phyloP scores from a whole-genome alignment of 2,113 vertebrate species.

The Microcebus murinus region DNA sequence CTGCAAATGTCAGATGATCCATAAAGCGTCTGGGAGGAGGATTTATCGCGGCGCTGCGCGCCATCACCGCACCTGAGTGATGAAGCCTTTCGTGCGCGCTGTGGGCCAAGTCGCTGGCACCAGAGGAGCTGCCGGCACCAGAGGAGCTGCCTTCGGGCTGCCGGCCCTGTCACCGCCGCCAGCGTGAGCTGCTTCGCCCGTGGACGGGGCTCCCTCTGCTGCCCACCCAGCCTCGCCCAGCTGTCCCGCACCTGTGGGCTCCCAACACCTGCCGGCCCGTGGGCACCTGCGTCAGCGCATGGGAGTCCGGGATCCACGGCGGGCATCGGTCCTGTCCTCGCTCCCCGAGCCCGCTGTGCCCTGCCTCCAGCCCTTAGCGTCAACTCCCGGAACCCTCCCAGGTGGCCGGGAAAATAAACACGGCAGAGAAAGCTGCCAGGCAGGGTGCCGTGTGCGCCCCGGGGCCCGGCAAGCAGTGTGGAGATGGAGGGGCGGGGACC shows the following conservation, averaged over 20 bases:
- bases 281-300: background rate
- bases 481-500: background rate
- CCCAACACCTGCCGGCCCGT: accelerated
- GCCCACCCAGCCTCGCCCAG: background rate
- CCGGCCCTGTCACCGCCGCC: slow-evolving; percentile 34
- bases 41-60: slow-evolving; percentile 53
- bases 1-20: slow-evolving; percentile 82
- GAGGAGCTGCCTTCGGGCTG: slow-evolving; percentile 52
- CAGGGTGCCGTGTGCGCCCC: background rate
- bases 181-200: accelerated
- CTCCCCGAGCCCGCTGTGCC: background rate
- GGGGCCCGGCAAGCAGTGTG: background rate
- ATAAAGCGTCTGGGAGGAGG: slow-evolving; percentile 70
- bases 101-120: slow-evolving; percentile 75
- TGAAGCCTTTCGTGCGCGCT: slow-evolving; percentile 57
- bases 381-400: background rate
- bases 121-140: slow-evolving; percentile 69
- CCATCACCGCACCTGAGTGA: slow-evolving; percentile 80
- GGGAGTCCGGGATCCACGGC: background rate
- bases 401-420: background rate
- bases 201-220: background rate
- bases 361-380: background rate
- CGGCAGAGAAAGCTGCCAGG: background rate
- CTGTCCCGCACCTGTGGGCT: background rate
- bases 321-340: background rate